Conservation (phyloP, 1,140 invertebrate genomes). For the Lucilia sericata region DNA sequence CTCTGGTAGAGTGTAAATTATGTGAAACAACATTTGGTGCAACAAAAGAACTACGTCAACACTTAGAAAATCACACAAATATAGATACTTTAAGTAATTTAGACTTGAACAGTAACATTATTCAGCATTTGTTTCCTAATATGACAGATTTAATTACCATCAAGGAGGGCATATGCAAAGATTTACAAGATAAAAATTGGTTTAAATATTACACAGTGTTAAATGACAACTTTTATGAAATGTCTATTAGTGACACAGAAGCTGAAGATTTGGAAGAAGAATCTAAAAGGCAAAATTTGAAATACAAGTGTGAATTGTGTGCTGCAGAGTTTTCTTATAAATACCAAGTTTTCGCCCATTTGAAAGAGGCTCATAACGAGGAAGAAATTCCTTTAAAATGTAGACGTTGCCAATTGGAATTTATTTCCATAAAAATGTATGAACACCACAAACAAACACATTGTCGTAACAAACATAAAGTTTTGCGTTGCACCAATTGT, state of each 20-base stretch:
- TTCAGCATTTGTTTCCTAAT: constrained; percentile 51
- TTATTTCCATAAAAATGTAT: constrained; percentile 53
- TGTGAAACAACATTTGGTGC: constrained; percentile 51
- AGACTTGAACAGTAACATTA: constrained; percentile 51
- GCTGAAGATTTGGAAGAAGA: neutral
- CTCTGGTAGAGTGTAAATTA: constrained; percentile 56
- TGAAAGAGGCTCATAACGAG: constrained; percentile 52
- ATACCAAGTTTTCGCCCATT: constrained; percentile 54
- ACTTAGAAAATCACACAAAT: constrained; percentile 49
- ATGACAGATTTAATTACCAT: constrained; percentile 47
- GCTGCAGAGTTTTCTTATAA: constrained; percentile 52
- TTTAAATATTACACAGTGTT: constrained; percentile 55
- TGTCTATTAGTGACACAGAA: constrained; percentile 59
- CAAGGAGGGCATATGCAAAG: constrained; percentile 50
- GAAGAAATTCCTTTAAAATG: constrained; percentile 51
- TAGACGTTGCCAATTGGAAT: constrained; percentile 55
- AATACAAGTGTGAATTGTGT: constrained; percentile 56
- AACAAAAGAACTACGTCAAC: constrained; percentile 51
- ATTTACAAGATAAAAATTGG: constrained; percentile 50
- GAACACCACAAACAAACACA: constrained; percentile 54
- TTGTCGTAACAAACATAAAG: constrained; percentile 53
- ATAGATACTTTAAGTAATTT: constrained; percentile 50
- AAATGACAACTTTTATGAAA: constrained; percentile 60
- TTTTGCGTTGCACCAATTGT: constrained; percentile 54
- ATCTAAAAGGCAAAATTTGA: neutral